phyloP scores from a whole-genome alignment of 2,888 invertebrate species.

The Drosophila cognata region DNA sequence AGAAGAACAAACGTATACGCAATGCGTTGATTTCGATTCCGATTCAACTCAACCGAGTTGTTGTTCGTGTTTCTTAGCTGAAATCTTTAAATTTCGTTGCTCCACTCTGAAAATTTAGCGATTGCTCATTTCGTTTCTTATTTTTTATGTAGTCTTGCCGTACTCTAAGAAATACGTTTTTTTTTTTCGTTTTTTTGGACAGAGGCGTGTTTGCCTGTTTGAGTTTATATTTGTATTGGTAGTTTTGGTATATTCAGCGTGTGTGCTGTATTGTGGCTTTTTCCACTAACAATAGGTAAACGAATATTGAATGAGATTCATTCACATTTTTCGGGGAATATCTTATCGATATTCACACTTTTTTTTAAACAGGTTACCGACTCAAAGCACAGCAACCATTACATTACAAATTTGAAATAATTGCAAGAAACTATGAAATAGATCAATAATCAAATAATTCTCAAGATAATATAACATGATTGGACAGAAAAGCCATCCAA shows the following conservation, averaged over 20 bases:
- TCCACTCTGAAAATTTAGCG: slow-evolving; percentile 20
- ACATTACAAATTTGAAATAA: slow-evolving; percentile 28
- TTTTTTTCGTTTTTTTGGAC: slow-evolving; percentile 21
- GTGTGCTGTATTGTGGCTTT: slow-evolving; percentile 61
- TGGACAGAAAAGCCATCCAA: slow-evolving; percentile 41
- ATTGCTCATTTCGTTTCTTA: slow-evolving; percentile 13
- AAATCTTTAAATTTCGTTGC: slow-evolving; percentile 26
- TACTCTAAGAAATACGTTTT: slow-evolving; percentile 3
- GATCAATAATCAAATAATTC: slow-evolving; percentile 6
- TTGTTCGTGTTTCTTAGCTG: slow-evolving; percentile 9
- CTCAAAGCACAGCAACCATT: slow-evolving; percentile 9
- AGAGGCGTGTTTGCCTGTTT: slow-evolving; percentile 28
- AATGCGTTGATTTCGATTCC: slow-evolving; percentile 41
- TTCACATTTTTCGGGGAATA: slow-evolving; percentile 56
- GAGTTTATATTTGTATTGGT: slow-evolving; percentile 55
- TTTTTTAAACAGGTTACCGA: slow-evolving; percentile 43
- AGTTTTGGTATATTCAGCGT: slow-evolving; percentile 47
- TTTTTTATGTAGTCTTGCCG: slow-evolving; percentile 12
- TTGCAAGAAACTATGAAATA: slow-evolving; percentile 65
- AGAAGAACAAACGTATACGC: slow-evolving; percentile 45
- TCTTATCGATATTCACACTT: slow-evolving; percentile 31
- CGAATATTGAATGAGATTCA: slow-evolving; percentile 68
- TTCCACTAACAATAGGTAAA: slow-evolving; percentile 68
- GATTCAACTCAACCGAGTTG: slow-evolving; percentile 19
- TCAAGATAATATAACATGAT: slow-evolving; percentile 25